Conservation (phyloP, 2,888 invertebrate genomes). For the Creontiades dilutus region DNA sequence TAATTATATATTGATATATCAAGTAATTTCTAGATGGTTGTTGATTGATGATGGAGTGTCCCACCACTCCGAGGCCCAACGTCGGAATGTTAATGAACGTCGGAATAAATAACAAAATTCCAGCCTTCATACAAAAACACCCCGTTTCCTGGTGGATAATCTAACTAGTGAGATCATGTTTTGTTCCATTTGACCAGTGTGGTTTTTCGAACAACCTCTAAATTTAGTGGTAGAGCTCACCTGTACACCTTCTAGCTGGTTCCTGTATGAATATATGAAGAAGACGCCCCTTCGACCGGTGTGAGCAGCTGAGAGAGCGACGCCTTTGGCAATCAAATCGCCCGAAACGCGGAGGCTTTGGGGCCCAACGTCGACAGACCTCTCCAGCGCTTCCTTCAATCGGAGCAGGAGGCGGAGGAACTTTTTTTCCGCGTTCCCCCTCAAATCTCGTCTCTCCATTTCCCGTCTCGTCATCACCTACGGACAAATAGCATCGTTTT, state of each 20-base stretch:
- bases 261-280: constrained; percentile 82
- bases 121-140: too few relatives aligned
- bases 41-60: too few relatives aligned
- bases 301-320: constrained; percentile 82
- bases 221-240: background rate
- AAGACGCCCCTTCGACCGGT: constrained; percentile 81
- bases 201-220: too few relatives aligned
- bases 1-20: too few relatives aligned
- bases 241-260: constrained; percentile 72
- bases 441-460: constrained; percentile 11
- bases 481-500: too few relatives aligned
- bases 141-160: too few relatives aligned
- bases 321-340: constrained; percentile 81
- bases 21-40: too few relatives aligned
- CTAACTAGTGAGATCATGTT: too few relatives aligned
- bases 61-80: too few relatives aligned
- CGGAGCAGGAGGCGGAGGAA: constrained; percentile 50
- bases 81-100: too few relatives aligned
- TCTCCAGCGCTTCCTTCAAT: constrained; percentile 65
- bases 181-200: too few relatives aligned
- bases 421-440: constrained; percentile 33
- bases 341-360: constrained; percentile 47
- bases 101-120: too few relatives aligned
- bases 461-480: constrained; percentile 59
- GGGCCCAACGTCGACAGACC: background rate